Evolutionary conservation across 2,113 vertebrate genomes (phyloP).

Genomic region (Oreotrochilus melanogaster): DNA sequence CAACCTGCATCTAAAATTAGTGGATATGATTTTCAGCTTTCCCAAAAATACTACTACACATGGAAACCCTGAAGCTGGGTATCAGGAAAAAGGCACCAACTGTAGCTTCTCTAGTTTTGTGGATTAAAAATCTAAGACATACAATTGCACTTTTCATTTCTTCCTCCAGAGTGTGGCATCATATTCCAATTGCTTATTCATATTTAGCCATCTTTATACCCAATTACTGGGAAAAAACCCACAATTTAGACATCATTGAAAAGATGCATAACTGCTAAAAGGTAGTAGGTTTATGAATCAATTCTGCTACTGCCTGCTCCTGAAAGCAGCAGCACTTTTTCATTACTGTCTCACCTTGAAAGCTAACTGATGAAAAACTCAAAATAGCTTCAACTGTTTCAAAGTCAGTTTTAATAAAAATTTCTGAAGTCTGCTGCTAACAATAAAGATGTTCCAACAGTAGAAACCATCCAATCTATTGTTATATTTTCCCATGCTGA

Average conservation of each 20-base stretch:
- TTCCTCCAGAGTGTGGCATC: not conserved
- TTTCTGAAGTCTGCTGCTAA: not conserved
- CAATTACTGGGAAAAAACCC: not conserved
- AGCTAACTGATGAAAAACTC: not conserved
- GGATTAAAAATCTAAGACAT: not conserved
- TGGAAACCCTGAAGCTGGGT: not conserved
- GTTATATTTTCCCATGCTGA: not conserved
- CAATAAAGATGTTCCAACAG: not conserved
- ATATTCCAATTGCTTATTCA: not conserved
- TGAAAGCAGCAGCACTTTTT: not conserved
- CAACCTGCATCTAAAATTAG: not conserved
- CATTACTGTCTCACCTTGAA: not conserved
- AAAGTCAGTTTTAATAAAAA: not conserved
- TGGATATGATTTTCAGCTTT: not conserved
- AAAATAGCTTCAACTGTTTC: not conserved
- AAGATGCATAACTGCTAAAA: not conserved
- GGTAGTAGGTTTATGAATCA: accelerated
- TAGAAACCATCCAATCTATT: not conserved
- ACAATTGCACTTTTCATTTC: not conserved
- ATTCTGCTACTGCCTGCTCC: not conserved
- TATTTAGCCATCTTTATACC: not conserved
- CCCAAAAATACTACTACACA: not conserved
- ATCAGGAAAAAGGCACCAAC: not conserved
- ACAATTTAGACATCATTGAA: not conserved
- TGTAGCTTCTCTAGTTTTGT: not conserved